Evolutionary conservation across 2,888 invertebrate species (phyloP).

Genomic region (Agonum fuliginosum): DNA sequence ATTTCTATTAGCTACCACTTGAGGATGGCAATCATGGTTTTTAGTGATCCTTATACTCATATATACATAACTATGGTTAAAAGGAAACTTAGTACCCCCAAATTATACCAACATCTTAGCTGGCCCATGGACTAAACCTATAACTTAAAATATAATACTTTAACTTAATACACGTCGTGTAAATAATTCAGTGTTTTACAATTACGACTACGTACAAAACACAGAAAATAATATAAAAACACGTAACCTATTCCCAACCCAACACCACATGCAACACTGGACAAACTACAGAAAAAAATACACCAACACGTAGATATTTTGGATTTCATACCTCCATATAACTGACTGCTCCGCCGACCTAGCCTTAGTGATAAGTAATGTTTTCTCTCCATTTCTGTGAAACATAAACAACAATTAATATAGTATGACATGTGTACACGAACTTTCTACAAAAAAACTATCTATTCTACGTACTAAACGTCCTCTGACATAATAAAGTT

Average conservation of each 20-base stretch:
- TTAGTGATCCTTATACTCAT: no score
- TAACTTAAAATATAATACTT: neutral
- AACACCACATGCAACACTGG: slow-evolving; percentile 49
- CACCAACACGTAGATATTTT: slow-evolving; percentile 25
- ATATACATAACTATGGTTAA: no score
- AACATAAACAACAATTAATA: slow-evolving; percentile 56
- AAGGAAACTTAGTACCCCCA: no score
- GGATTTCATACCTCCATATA: slow-evolving; percentile 70
- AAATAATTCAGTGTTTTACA: no score
- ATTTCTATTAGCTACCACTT: no score
- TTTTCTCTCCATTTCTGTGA: slow-evolving; percentile 73
- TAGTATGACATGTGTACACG: neutral
- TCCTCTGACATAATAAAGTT: slow-evolving; percentile 11
- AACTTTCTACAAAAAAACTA: slow-evolving; percentile 16
- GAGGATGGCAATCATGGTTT: no score
- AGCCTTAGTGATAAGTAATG: slow-evolving; percentile 73
- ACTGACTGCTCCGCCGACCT: slow-evolving; percentile 73
- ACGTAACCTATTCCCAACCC: slow-evolving; percentile 18
- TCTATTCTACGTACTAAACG: slow-evolving; percentile 20
- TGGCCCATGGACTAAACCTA: no score
- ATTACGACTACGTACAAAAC: no score
- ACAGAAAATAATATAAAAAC: slow-evolving; percentile 34
- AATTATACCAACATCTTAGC: no score
- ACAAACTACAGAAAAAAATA: neutral
- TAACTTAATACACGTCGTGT: neutral